A percentile compares a stretch with the other conserved stretches of the same genome.
Evolutionary conservation across 2,113 vertebrate genomes (phyloP).

Genomic region (Brachyhypopomus gauderio): DNA sequence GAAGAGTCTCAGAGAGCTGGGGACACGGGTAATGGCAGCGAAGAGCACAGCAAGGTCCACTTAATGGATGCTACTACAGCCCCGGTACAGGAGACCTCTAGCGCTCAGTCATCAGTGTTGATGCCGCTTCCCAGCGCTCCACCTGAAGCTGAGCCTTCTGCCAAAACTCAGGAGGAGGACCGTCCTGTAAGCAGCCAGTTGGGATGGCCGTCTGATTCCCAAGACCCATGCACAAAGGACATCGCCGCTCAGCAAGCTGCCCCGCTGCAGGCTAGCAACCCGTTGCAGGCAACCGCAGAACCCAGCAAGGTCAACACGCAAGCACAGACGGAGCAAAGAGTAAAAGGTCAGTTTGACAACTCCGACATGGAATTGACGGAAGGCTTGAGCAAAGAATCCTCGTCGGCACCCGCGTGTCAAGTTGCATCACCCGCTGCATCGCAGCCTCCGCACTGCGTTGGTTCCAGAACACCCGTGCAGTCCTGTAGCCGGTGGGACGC

Average conservation of each 20-base stretch:
- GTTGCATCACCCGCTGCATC: slow-evolving; percentile 30
- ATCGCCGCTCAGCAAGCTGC: slow-evolving; percentile 52
- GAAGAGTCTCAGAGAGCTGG: slow-evolving; percentile 77
- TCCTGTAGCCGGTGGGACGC: slow-evolving; percentile 51
- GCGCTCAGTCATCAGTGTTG: slow-evolving; percentile 38
- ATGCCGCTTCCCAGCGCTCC: slow-evolving; percentile 63
- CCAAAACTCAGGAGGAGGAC: slow-evolving; percentile 65
- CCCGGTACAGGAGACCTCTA: slow-evolving; percentile 66
- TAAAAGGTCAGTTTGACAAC: slow-evolving; percentile 53
- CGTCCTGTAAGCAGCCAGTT: slow-evolving; percentile 62
- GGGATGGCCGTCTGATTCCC: slow-evolving; percentile 63
- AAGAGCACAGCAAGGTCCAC: slow-evolving; percentile 71
- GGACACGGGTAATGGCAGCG: slow-evolving; percentile 65
- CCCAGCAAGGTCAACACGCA: slow-evolving; percentile 55
- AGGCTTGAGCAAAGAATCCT: slow-evolving; percentile 51
- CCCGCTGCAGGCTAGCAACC: slow-evolving; percentile 61
- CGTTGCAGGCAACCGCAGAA: slow-evolving; percentile 52
- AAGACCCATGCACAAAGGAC: slow-evolving; percentile 64
- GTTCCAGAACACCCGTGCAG: slow-evolving; percentile 45
- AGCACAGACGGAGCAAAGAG: slow-evolving; percentile 42
- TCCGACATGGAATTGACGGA: slow-evolving; percentile 52
- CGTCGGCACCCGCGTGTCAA: slow-evolving; percentile 42
- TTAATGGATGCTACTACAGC: slow-evolving; percentile 68
- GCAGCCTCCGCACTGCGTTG: slow-evolving; percentile 39
- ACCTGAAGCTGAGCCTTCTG: slow-evolving; percentile 69